Evolutionary conservation across 2,888 invertebrate genomes (phyloP), one percentile per base, ranked within the genome.

Genomic region (Thumatha senex): DNA sequence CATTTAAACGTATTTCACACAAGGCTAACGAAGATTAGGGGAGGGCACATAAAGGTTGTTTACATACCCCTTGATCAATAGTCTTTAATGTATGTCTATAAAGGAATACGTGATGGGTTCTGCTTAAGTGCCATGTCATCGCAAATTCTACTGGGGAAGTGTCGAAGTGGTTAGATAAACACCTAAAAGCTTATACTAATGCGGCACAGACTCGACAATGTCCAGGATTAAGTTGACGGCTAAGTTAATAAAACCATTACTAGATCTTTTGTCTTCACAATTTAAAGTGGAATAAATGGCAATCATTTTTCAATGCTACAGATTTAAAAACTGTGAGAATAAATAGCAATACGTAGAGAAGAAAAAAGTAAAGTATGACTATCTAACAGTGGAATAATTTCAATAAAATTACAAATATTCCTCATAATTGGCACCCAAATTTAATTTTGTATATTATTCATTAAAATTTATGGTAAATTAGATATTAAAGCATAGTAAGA

Each of bases 121-220:
- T 42, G 33, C 36, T 51, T 46, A 46, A 51, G 46, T 31, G 38
- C 24, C 34, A 41, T 38, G 40, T 40, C 44, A 4, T 2, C n/a
- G 31, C 12, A 7, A 14, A 39, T 33, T 44, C 44, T 42, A 50
- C 24, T 18, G 33, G 48, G 43, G 34, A 48, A 51, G 58, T 58
- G 61, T 54, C 56, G 56, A 61, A 60, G 51, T 57, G 41, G 51
- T 53, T 43, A 51, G 54, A 58, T 56, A 48, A 65, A 55, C 54
- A 34, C 33, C 56, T 58, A 49, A 65, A 61, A 63, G 65, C 63
- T 47, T 33, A 61, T 56, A 63, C 58, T 58, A 63, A 63, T 65
- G 65, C 65, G 61, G 41, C 14, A 47, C 33, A 29, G 39, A 43
- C 33, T 14, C 39, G 24, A n/a, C 24, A 29, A 43, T 39, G 48